A percentile compares a stretch with the other conserved stretches of the same genome.
Evolutionary conservation across 2,113 vertebrate genomes (phyloP).

Genomic region (Hystrix cristata): DNA sequence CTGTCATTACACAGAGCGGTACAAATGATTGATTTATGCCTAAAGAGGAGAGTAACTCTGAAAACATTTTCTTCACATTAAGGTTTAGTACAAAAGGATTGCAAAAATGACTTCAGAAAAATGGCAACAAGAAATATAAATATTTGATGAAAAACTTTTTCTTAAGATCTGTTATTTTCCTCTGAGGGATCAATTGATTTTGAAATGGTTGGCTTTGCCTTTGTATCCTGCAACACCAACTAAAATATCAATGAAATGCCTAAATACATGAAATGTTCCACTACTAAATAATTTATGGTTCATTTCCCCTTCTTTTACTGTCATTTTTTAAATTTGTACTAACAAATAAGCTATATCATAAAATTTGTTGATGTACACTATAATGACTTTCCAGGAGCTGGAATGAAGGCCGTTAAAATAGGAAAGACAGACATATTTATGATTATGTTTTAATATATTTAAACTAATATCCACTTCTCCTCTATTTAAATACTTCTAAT

Average conservation of each 20-base stretch:
- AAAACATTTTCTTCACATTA: background rate
- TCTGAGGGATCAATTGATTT: conserved; percentile 6
- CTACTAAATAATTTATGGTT: conserved; percentile 18
- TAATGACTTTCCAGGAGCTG: background rate
- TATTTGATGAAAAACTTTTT: conserved; percentile 27
- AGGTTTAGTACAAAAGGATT: background rate
- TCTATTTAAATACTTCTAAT: background rate
- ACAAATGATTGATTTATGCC: background rate
- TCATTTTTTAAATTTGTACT: conserved; percentile 27
- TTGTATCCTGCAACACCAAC: background rate
- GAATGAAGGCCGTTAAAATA: background rate
- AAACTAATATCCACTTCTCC: background rate
- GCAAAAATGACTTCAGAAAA: conserved; percentile 2
- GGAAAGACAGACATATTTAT: background rate
- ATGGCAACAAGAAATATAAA: background rate
- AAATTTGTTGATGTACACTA: background rate
- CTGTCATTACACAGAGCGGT: background rate
- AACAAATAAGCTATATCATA: background rate
- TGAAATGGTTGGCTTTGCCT: background rate
- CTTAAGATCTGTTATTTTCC: background rate
- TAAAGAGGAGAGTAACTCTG: background rate
- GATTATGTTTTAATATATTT: background rate
- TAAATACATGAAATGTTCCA: background rate
- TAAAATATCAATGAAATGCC: background rate
- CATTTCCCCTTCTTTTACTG: background rate